Evolutionary conservation across 2,113 vertebrate species (phyloP).

Genomic region (Ceyx cyanopectus): DNA sequence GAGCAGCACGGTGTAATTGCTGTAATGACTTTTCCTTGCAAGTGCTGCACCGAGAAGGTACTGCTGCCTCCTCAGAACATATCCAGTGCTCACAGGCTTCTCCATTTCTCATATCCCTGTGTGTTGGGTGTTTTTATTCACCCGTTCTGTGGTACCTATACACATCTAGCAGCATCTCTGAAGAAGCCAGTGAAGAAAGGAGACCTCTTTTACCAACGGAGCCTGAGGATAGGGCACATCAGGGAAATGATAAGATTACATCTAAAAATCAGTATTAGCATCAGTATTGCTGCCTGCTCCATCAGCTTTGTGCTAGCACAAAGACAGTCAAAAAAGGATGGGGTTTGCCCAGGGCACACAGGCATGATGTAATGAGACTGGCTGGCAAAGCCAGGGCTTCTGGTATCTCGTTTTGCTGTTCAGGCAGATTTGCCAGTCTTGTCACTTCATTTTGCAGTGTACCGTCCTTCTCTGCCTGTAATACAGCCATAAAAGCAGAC

Average conservation of each 20-base stretch:
- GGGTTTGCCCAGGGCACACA: background rate
- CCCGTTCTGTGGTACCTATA: background rate
- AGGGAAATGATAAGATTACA: background rate
- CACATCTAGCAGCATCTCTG: background rate
- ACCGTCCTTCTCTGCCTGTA: background rate
- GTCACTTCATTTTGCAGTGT: background rate
- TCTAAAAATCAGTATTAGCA: background rate
- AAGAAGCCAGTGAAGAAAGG: background rate
- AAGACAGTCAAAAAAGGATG: background rate
- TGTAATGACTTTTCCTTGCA: background rate
- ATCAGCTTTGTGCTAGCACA: background rate
- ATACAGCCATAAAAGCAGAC: background rate
- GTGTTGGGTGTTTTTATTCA: background rate
- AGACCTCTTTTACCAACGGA: background rate
- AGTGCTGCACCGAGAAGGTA: background rate
- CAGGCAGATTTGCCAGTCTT: background rate
- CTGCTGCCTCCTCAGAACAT: background rate
- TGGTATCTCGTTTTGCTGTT: background rate
- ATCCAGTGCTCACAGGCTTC: background rate
- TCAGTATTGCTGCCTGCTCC: background rate
- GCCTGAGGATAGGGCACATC: background rate
- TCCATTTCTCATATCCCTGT: background rate
- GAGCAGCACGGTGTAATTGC: background rate
- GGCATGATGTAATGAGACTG: background rate
- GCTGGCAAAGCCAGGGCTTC: constrained; percentile 3